These are phyloP conservation scores for Hippocampus guttulatus DNA, from an alignment of 2,113 vertebrate genomes.

Conservation along the genomic window DNA sequence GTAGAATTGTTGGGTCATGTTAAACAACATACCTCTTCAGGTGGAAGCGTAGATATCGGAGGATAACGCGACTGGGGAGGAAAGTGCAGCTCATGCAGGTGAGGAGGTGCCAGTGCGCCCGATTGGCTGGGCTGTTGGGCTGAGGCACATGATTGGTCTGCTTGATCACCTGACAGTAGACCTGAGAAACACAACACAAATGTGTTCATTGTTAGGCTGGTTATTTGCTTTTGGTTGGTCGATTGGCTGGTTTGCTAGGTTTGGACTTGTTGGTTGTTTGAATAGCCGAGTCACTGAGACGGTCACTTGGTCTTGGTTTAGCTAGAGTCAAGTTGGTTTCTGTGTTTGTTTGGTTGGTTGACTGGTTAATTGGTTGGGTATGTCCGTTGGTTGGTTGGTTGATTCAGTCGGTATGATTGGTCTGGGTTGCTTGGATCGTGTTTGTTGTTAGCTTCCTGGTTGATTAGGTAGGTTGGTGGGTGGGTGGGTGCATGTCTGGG, in stretches of 20 bases:
- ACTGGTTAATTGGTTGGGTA: too few species aligned
- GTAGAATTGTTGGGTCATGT: background rate
- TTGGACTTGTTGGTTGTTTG: background rate
- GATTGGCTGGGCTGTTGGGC: slow-evolving; percentile 81
- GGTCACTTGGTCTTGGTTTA: too few species aligned
- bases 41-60: slow-evolving; percentile 89
- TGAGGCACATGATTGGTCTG: slow-evolving; percentile 92
- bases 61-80: slow-evolving; percentile 82
- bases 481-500: background rate
- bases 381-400: too few species aligned
- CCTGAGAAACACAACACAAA: slow-evolving; percentile 42
- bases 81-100: slow-evolving; percentile 91
- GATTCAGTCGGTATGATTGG: too few species aligned
- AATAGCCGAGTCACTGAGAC: too few species aligned
- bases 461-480: background rate
- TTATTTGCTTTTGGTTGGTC: background rate
- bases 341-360: too few species aligned
- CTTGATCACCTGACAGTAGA: slow-evolving; percentile 92
- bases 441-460: too few species aligned
- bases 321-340: too few species aligned
- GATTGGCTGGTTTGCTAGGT: too few species aligned
- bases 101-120: slow-evolving; percentile 88
- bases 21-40: slow-evolving; percentile 77
- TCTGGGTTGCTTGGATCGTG: too few species aligned
- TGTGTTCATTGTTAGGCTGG: background rate